A percentile compares a stretch with the other conserved stretches of the same genome.
Conservation (phyloP, 35 echinoderm and acorn worm species). For the Ophiothrix spiculata region DNA sequence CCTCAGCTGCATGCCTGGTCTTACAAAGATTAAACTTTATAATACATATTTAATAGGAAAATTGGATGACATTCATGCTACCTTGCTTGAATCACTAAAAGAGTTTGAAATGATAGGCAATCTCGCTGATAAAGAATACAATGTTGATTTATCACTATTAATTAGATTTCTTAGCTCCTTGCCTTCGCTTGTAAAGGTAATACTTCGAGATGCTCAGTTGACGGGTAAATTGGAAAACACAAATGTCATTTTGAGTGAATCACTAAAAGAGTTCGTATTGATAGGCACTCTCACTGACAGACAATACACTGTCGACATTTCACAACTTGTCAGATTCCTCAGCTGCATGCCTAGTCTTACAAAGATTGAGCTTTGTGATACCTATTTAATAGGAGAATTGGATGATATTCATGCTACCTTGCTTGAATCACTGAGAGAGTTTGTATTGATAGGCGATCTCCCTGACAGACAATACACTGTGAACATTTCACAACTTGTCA, state of each 20-base stretch:
- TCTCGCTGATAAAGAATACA: not conserved
- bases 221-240: not conserved
- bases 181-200: not conserved
- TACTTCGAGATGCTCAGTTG: not conserved
- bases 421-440: not conserved
- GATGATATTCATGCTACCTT: too few species aligned
- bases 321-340: too few species aligned
- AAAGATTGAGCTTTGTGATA: too few species aligned
- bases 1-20: not conserved
- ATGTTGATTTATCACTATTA: not conserved
- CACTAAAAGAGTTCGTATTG: not conserved
- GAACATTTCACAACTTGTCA: not conserved
- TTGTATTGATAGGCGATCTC: not conserved
- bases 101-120: not conserved
- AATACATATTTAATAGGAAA: not conserved
- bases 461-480: not conserved
- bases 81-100: not conserved
- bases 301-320: too few species aligned
- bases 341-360: too few species aligned
- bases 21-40: not conserved
- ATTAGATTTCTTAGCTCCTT: not conserved
- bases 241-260: not conserved
- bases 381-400: too few species aligned
- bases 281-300: too few species aligned
- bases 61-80: not conserved